These are phyloP conservation scores for Edolisoma coerulescens DNA, from an alignment of 2,113 vertebrate genomes.

Conservation along the genomic window DNA sequence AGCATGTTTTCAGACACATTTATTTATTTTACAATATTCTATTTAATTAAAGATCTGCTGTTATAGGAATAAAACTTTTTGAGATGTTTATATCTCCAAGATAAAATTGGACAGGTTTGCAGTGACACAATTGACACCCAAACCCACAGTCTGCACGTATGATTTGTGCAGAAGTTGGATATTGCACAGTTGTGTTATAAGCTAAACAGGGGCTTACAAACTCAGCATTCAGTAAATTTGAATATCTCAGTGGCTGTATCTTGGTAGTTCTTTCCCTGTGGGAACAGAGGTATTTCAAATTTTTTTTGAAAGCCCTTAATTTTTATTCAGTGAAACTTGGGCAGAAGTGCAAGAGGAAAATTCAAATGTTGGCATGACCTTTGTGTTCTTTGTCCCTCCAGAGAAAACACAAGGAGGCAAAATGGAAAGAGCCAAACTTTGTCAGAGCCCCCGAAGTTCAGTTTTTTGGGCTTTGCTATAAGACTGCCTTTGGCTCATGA, in stretches of 20 bases:
- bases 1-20: slow-evolving; percentile 37
- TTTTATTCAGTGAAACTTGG: not conserved
- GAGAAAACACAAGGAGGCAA: not conserved
- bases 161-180: not conserved
- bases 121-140: not conserved
- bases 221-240: not conserved
- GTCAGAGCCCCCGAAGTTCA: not conserved
- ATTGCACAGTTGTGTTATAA: not conserved
- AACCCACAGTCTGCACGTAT: not conserved
- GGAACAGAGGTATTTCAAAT: not conserved
- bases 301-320: not conserved
- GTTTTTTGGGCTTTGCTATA: not conserved
- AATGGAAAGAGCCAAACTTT: not conserved
- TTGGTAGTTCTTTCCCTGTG: not conserved
- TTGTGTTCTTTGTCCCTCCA: not conserved
- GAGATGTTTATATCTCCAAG: not conserved
- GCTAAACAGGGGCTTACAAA: not conserved
- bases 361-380: not conserved
- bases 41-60: slow-evolving; percentile 52
- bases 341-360: not conserved
- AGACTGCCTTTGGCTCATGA: not conserved
- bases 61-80: slow-evolving; percentile 35
- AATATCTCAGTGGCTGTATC: not conserved
- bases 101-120: not conserved
- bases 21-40: slow-evolving; percentile 51